Percentiles rank a stretch among this genome's conserved stretches.
These are phyloP conservation scores for Mustelus asterias DNA, from an alignment of 2,113 vertebrate species.

Conservation along the genomic window DNA sequence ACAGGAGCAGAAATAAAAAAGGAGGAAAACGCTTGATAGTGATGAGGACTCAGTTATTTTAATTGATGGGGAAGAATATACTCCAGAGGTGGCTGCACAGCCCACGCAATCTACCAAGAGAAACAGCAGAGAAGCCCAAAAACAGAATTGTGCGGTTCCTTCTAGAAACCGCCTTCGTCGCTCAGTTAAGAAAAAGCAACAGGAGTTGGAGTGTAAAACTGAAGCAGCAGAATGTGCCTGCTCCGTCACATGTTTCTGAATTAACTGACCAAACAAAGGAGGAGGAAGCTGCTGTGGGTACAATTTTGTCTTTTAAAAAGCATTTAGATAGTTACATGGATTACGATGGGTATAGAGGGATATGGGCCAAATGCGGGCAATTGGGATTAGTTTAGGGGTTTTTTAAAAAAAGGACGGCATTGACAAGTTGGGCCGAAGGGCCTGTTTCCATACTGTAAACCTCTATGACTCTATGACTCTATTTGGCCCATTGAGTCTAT, in stretches of 20 bases:
- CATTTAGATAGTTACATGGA: too few relatives aligned
- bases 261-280: neutral
- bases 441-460: too few relatives aligned
- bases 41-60: constrained; percentile 37
- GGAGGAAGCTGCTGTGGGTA: neutral
- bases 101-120: neutral
- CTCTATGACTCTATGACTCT: too few relatives aligned
- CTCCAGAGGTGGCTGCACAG: neutral
- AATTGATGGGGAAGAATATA: neutral
- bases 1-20: constrained; percentile 52
- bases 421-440: too few relatives aligned
- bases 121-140: neutral
- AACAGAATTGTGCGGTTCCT: neutral
- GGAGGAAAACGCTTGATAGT: constrained; percentile 47
- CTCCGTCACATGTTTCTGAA: neutral
- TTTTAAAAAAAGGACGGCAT: too few relatives aligned
- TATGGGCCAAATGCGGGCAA: too few relatives aligned
- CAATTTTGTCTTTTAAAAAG: too few relatives aligned
- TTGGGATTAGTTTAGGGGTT: too few relatives aligned
- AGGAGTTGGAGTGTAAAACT: neutral
- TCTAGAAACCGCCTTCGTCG: neutral
- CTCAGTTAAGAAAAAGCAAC: neutral
- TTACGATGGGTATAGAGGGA: too few relatives aligned
- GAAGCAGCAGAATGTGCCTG: neutral
- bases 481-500: too few relatives aligned